These are phyloP conservation scores for Basileuterus tristriatus DNA, from an alignment of 2,797 vertebrate species.

Conservation along the genomic window DNA sequence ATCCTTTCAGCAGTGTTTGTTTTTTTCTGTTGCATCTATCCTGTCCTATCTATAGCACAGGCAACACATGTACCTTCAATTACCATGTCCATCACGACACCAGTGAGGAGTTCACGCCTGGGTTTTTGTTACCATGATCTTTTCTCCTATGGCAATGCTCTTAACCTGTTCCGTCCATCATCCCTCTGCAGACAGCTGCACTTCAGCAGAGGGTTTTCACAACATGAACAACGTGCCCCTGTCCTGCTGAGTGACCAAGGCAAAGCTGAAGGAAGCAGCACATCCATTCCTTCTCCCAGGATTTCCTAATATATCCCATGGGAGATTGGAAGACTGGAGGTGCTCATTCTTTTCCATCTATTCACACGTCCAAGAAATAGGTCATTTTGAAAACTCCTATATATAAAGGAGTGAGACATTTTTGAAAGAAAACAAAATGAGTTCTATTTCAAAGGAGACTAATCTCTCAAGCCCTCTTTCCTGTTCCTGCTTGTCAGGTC, in stretches of 20 bases:
- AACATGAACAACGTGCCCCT: not conserved
- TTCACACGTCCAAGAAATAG: not conserved
- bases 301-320: not conserved
- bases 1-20: not conserved
- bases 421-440: constrained; percentile 30
- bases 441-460: not conserved
- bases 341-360: not conserved
- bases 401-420: not conserved
- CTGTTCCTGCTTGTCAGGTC: not conserved
- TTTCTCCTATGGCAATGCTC: not conserved
- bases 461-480: not conserved
- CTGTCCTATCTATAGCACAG: not conserved
- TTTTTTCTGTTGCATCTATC: not conserved
- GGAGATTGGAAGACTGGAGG: not conserved
- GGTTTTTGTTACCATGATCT: constrained; percentile 3
- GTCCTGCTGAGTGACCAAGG: not conserved
- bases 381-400: not conserved
- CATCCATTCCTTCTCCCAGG: not conserved
- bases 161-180: constrained; percentile 47
- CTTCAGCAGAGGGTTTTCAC: not conserved
- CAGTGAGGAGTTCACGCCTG: not conserved
- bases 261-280: not conserved
- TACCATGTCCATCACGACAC: not conserved
- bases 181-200: constrained; percentile 26
- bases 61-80: not conserved